Evolutionary conservation across 2,888 invertebrate species (phyloP).

Genomic region (Ichneumoninae sp.): DNA sequence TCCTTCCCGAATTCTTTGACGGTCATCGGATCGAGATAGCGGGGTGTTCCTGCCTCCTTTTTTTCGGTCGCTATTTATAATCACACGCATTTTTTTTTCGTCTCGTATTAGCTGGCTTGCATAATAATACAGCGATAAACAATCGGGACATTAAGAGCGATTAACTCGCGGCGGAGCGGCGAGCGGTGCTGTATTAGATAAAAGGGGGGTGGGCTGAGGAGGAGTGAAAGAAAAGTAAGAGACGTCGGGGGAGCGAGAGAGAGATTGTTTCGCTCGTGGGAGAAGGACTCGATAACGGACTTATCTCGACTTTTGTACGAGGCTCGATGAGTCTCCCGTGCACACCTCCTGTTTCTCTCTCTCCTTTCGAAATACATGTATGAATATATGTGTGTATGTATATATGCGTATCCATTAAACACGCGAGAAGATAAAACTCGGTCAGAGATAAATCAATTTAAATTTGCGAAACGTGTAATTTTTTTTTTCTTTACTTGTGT

Average conservation of each 20-base stretch:
- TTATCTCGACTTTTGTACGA: slow-evolving; percentile 43
- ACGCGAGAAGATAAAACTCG: slow-evolving; percentile 19
- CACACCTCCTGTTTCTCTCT: slow-evolving; percentile 31
- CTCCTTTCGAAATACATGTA: not conserved
- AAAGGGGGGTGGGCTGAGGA: not conserved
- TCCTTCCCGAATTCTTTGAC: slow-evolving; percentile 31
- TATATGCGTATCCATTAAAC: not conserved
- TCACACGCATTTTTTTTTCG: slow-evolving; percentile 6
- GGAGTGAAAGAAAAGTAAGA: slow-evolving; percentile 23
- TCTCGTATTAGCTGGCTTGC: slow-evolving; percentile 35
- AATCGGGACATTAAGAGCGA: slow-evolving; percentile 44
- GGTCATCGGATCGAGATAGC: slow-evolving; percentile 35
- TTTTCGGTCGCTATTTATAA: slow-evolving; percentile 13
- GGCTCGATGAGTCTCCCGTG: slow-evolving; percentile 4
- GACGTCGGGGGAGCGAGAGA: not conserved
- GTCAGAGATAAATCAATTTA: slow-evolving; percentile 25
- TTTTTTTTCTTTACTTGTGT: not conserved
- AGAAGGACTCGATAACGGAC: slow-evolving; percentile 48
- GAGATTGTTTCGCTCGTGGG: slow-evolving; percentile 39
- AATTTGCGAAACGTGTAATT: slow-evolving; percentile 11
- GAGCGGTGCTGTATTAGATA: slow-evolving; percentile 6
- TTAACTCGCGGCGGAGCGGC: slow-evolving; percentile 8
- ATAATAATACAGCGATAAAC: slow-evolving; percentile 46
- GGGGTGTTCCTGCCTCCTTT: not conserved
- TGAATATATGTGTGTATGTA: not conserved